Evolutionary conservation across 2,797 vertebrate species (phyloP).

Genomic region (Aselliscus stoliczkanus): DNA sequence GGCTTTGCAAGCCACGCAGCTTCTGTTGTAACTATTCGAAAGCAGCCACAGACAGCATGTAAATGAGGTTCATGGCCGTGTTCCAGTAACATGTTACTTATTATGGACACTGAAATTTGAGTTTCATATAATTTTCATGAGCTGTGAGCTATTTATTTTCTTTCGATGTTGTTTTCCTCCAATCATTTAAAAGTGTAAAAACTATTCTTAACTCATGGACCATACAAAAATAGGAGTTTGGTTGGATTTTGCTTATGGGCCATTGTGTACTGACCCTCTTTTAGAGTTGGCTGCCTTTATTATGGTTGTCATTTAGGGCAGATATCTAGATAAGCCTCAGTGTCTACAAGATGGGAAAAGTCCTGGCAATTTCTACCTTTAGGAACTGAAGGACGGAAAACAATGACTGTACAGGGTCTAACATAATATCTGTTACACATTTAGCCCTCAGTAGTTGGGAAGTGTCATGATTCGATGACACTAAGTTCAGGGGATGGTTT

Average conservation of each 20-base stretch:
- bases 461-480: neutral
- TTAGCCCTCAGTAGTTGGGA: neutral
- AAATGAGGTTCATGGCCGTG: neutral
- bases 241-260: neutral
- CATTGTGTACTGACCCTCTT: neutral
- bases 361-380: neutral
- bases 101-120: neutral
- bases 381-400: neutral
- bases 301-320: neutral
- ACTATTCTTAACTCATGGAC: neutral
- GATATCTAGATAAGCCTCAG: neutral
- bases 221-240: neutral
- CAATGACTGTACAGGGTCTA: too few relatives aligned
- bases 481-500: neutral
- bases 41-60: neutral
- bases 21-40: neutral
- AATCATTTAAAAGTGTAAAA: neutral
- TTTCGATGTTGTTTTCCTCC: neutral
- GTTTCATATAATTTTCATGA: neutral
- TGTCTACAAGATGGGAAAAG: neutral
- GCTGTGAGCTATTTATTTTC: neutral
- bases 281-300: neutral
- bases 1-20: neutral
- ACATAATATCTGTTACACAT: rapidly evolving
- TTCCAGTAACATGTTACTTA: neutral